Base-by-base conservation (phyloP, 2,113 vertebrate genomes). In the Sarotherodon lohbergeri region DNA sequence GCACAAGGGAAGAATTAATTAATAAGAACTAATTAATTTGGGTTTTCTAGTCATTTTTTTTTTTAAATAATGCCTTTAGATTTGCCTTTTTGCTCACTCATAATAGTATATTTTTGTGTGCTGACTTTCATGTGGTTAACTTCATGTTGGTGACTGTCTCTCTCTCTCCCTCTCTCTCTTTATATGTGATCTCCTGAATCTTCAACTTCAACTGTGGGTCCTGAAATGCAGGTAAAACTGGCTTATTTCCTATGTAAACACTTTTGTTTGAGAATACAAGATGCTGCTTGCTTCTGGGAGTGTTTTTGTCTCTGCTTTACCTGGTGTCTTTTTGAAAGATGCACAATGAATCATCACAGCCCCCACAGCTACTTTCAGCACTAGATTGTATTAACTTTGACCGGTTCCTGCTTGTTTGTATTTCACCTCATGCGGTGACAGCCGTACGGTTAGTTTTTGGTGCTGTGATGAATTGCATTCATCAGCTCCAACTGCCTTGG, bases 391-490 rank as follows among this genome's bases (percentile, higher is more conserved):
- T 32, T 73, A 59, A 32, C 22, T 88, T 82, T 84, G 66, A 92
- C 41, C 85, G 63, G 52, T 86, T 81, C 68, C 34, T 84, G 82
- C 86, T 89, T 89, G 86, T 90, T 89, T 81, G 84, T 90, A 16
- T 82, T 54, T 32, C 43, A 57, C 76, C 41, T 10, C 78, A 83
- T 83, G 90, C 57, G 1, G 68, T 68, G 85, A 88, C 79, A 82
- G 63, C 71, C 83, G 82, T 87, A 89, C 84, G 87, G 83, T 87
- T 76, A 17, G 86, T 17, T 57, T 57, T 41, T 76, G 78, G 78
- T 86, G 55, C 11, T 84, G 81, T 85, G 86, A 86, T 83, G 55
- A 68, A 73, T 82, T 86, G 50, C 34, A 46, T 79, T 81, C 3
- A 17, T 85, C 66, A 39, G 57, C 22, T 83, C 86, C 56, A 73